A percentile compares a stretch with the other conserved stretches of the same genome.
Evolutionary conservation across 2,113 vertebrate genomes (phyloP).

Genomic region (Haemorhous mexicanus): DNA sequence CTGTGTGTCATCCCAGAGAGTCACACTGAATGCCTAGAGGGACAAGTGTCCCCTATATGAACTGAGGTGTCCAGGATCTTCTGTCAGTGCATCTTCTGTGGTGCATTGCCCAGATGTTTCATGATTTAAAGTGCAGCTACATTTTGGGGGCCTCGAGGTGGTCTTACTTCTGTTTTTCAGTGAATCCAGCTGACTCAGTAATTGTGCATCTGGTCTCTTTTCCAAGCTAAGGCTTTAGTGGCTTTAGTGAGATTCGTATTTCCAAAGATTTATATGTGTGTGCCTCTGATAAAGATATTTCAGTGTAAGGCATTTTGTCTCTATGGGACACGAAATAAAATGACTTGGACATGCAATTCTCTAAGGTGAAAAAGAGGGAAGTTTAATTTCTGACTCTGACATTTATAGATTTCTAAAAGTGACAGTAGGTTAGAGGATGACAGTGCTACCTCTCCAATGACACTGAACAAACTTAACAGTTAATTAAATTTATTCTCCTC

Average conservation of each 20-base stretch:
- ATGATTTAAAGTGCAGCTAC: not conserved
- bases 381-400: no score
- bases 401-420: no score
- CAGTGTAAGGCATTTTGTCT: not conserved
- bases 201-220: not conserved
- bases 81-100: not conserved
- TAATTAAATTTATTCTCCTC: no score
- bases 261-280: not conserved
- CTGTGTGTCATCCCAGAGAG: not conserved
- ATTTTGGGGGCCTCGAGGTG: not conserved
- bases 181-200: not conserved
- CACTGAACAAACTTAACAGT: no score
- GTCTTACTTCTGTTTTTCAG: not conserved
- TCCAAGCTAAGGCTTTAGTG: not conserved
- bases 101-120: not conserved
- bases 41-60: not conserved
- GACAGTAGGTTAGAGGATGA: no score
- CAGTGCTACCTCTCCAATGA: no score
- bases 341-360: fast-evolving
- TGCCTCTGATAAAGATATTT: not conserved
- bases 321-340: no score
- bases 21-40: not conserved
- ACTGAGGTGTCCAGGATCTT: not conserved
- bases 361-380: no score
- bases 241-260: not conserved